Evolutionary conservation across 2,888 invertebrate species (phyloP).

Genomic region (Pimpla rufipes): DNA sequence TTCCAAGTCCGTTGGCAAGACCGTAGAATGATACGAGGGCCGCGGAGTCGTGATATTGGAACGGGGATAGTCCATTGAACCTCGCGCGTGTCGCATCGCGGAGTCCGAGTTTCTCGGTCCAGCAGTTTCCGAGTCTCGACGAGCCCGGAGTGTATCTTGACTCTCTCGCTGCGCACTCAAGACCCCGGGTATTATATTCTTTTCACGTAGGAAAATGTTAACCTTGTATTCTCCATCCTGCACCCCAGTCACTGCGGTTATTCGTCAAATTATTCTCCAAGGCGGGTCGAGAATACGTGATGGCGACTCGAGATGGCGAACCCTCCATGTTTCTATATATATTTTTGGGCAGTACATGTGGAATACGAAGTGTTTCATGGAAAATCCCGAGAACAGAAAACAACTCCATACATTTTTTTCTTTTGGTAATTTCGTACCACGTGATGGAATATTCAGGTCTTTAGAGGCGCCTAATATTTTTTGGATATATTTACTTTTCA

Average conservation of each 20-base stretch:
- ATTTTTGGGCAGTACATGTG: background rate
- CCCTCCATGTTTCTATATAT: background rate
- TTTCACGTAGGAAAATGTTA: constrained; percentile 48
- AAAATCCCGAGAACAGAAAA: background rate
- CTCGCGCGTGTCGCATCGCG: constrained; percentile 35
- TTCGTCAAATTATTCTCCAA: constrained; percentile 7
- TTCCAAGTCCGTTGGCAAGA: background rate
- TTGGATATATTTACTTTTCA: too few species aligned
- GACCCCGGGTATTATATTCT: constrained; percentile 29
- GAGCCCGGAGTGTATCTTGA: constrained; percentile 21
- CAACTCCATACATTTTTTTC: too few species aligned
- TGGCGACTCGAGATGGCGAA: background rate
- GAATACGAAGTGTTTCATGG: background rate
- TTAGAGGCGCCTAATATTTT: too few species aligned
- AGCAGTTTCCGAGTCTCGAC: constrained; percentile 39
- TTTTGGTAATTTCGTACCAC: too few species aligned
- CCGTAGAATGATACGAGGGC: background rate
- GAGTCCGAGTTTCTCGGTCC: constrained; percentile 49
- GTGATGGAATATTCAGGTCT: too few species aligned
- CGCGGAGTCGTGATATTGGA: constrained; percentile 1
- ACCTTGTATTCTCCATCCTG: constrained; percentile 11
- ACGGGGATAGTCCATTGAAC: constrained; percentile 47
- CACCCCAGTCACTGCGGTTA: background rate
- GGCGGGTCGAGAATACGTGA: constrained; percentile 3
- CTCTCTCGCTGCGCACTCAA: constrained; percentile 10